A percentile compares a stretch with the other conserved stretches of the same genome.
These are phyloP conservation scores for Hartigia nigra DNA, from an alignment of 2,888 invertebrate species.

Conservation along the genomic window DNA sequence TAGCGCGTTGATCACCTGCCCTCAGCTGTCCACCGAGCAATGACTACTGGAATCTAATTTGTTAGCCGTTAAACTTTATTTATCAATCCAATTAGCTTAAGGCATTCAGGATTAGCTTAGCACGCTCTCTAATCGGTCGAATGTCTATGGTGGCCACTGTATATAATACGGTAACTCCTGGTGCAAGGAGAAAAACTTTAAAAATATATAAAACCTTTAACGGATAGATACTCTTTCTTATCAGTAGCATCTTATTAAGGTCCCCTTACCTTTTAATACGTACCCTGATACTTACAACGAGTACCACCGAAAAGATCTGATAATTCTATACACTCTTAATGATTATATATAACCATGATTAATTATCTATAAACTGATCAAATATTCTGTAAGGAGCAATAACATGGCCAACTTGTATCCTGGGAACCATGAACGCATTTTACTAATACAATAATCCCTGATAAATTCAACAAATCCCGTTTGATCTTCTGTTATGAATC, in stretches of 20 bases:
- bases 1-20: constrained; percentile 53
- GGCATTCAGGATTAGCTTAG: not conserved
- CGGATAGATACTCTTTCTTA: not conserved
- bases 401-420: not conserved
- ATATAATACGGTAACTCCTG: not conserved
- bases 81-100: constrained; percentile 16
- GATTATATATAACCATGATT: not conserved
- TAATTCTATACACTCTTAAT: not conserved
- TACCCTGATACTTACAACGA: not conserved
- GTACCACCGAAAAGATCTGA: not conserved
- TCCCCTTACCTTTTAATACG: not conserved
- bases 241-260: not conserved
- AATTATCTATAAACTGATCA: not conserved
- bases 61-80: constrained; percentile 36
- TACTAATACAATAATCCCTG: not conserved
- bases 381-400: not conserved
- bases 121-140: not conserved
- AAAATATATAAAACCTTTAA: not conserved
- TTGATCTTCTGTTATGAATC: constrained; percentile 58
- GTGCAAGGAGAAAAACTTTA: not conserved
- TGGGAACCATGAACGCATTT: not conserved
- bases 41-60: constrained; percentile 46
- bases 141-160: not conserved
- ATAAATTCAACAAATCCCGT: constrained; percentile 56
- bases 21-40: constrained; percentile 34